A percentile compares a stretch with the other conserved stretches of the same genome.
Conservation (phyloP, 2,797 vertebrate genomes). For the Tolypeutes matacus region DNA sequence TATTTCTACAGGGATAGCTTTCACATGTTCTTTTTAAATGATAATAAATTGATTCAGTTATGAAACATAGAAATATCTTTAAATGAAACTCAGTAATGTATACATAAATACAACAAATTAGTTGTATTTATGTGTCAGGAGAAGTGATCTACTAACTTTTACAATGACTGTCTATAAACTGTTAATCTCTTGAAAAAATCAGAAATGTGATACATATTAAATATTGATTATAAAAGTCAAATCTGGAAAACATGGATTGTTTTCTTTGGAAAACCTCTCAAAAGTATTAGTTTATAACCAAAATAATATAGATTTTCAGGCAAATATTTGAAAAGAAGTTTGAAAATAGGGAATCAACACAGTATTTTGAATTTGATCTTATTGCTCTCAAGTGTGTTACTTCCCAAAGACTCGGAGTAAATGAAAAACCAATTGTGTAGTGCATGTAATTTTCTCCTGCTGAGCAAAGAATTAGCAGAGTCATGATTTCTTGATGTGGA, state of each 20-base stretch:
- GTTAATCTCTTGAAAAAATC: conserved; percentile 28
- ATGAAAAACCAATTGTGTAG: conserved; percentile 53
- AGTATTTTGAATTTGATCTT: conserved; percentile 63
- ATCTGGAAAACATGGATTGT: conserved; percentile 38
- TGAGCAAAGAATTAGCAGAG: conserved; percentile 74
- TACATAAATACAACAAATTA: neutral
- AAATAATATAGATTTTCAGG: conserved; percentile 67
- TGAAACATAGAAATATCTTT: conserved; percentile 65
- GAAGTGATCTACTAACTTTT: neutral
- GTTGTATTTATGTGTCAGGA: neutral
- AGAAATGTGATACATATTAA: conserved; percentile 59
- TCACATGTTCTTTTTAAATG: conserved; percentile 36
- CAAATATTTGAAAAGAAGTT: conserved; percentile 53
- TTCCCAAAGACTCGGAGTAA: conserved; percentile 62
- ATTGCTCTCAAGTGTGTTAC: neutral
- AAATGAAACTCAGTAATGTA: conserved; percentile 11
- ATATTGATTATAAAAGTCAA: conserved; percentile 44
- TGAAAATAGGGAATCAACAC: conserved; percentile 41
- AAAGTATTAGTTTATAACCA: conserved; percentile 51
- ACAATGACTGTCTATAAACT: neutral
- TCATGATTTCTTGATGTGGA: conserved; percentile 75
- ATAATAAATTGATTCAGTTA: conserved; percentile 68
- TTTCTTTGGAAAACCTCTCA: neutral
- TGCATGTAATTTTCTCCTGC: conserved; percentile 7
- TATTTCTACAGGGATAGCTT: conserved; percentile 29